phyloP scores from a whole-genome alignment of 1,140 invertebrate species.

The Dendroctonus ponderosae region DNA sequence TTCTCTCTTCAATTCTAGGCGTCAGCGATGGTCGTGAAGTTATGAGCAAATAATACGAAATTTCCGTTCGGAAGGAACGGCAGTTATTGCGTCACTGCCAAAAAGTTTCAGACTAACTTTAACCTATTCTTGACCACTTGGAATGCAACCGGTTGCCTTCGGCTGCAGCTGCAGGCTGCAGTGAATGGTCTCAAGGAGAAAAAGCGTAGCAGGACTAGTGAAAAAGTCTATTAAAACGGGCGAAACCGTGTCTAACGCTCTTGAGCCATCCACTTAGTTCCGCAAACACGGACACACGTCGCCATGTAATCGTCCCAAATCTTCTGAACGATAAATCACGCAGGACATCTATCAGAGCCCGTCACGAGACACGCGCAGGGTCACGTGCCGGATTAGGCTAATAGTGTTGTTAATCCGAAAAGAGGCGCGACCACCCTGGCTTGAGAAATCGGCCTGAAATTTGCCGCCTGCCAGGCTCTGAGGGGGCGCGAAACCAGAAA shows the following conservation, averaged over 20 bases:
- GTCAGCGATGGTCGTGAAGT: too few species aligned
- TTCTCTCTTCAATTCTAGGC: too few species aligned
- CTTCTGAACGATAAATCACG: constrained; percentile 34
- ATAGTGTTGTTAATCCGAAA: constrained; percentile 40
- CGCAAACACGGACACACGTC: constrained; percentile 33
- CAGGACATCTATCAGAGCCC: constrained; percentile 33
- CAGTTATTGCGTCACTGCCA: too few species aligned
- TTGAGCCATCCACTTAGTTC: constrained; percentile 36
- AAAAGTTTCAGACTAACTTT: too few species aligned
- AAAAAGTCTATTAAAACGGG: constrained; percentile 4
- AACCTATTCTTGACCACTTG: too few species aligned
- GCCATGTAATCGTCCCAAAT: constrained; percentile 29
- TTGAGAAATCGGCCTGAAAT: constrained; percentile 31
- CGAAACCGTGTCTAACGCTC: constrained; percentile 27
- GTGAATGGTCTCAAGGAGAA: background rate
- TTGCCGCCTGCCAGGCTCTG: constrained; percentile 1
- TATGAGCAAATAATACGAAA: too few species aligned
- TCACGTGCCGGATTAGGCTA: constrained; percentile 40
- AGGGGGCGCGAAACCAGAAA: constrained; percentile 10
- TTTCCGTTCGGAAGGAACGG: too few species aligned
- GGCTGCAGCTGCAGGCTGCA: too few species aligned
- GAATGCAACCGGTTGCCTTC: too few species aligned
- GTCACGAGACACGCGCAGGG: constrained; percentile 23
- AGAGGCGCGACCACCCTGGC: constrained; percentile 37
- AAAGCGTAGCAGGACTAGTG: background rate